These are phyloP conservation scores for Pomacea canaliculata DNA, from an alignment of 2,888 invertebrate species.

Conservation along the genomic window DNA sequence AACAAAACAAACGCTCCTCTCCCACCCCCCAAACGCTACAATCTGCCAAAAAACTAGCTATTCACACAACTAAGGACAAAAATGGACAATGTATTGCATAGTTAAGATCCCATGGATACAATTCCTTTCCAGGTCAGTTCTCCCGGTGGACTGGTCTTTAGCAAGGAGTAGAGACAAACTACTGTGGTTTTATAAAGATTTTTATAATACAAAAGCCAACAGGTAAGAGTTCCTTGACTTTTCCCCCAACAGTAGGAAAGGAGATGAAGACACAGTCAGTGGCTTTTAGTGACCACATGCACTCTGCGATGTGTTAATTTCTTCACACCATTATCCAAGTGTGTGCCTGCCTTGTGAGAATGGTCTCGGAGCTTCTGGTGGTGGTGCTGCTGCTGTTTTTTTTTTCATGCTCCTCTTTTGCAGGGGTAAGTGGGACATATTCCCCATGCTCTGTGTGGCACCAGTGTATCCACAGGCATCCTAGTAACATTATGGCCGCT, in stretches of 20 bases:
- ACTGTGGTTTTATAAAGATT: background rate
- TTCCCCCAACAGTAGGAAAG: background rate
- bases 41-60: no score
- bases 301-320: background rate
- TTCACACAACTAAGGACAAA: no score
- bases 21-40: no score
- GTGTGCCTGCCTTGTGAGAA: background rate
- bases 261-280: background rate
- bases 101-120: no score
- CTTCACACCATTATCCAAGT: background rate
- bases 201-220: background rate
- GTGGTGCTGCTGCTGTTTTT: constrained; percentile 1
- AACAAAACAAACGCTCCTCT: no score
- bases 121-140: no score
- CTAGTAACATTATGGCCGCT: constrained; percentile 24
- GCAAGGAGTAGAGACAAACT: background rate
- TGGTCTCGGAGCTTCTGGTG: background rate
- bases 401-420: constrained; percentile 14
- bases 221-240: background rate
- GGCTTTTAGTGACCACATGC: background rate
- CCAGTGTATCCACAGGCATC: constrained; percentile 33
- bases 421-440: constrained; percentile 12
- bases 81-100: no score
- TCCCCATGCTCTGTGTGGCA: constrained; percentile 28
- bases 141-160: no score